phyloP scores from a whole-genome alignment of 2,888 invertebrate species.

The Cosmopolites sordidus region DNA sequence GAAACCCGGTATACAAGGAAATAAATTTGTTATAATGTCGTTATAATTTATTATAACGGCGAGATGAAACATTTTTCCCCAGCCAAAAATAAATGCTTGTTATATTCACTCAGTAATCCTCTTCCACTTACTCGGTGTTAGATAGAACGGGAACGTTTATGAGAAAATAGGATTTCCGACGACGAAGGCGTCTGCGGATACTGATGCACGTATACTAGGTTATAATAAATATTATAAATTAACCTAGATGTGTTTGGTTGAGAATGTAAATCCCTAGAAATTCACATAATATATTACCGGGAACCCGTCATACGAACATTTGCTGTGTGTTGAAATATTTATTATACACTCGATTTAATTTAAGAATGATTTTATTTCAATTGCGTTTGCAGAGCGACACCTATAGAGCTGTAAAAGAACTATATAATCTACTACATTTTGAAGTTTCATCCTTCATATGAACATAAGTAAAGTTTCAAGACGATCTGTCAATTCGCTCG shows the following conservation, averaged over 20 bases:
- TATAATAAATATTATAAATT: slow-evolving; percentile 14
- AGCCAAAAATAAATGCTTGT: background rate
- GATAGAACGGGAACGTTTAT: background rate
- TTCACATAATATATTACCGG: slow-evolving; percentile 16
- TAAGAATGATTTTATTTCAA: no score
- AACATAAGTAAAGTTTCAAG: no score
- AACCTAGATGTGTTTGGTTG: slow-evolving; percentile 8
- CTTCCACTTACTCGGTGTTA: background rate
- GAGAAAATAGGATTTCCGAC: background rate
- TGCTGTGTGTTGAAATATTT: slow-evolving; percentile 14
- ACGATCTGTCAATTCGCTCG: no score
- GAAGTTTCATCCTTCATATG: no score
- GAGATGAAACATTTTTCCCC: background rate
- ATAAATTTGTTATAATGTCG: no score
- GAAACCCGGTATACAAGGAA: no score
- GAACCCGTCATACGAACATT: slow-evolving; percentile 15
- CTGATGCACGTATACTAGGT: background rate
- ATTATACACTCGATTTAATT: background rate
- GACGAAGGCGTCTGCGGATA: background rate
- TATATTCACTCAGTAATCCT: background rate
- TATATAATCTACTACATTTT: no score
- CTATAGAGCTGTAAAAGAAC: no score
- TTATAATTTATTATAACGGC: no score
- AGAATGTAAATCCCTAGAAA: slow-evolving; percentile 15
- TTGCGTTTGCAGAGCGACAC: no score